Conservation (phyloP, 2,113 vertebrate species). For the Corvus hawaiiensis region DNA sequence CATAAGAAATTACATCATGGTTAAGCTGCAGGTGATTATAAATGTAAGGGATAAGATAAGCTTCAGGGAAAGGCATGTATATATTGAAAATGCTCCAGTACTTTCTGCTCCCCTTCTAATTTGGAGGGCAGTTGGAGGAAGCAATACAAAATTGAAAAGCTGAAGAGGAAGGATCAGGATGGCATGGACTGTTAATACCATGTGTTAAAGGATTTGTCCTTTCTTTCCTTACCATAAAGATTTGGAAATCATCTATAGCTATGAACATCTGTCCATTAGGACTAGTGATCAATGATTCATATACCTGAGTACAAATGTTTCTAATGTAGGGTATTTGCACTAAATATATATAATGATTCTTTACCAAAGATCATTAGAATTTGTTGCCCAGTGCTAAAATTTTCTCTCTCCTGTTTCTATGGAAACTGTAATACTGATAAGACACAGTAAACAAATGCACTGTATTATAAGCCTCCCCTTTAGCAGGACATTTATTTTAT, state of each 20-base stretch:
- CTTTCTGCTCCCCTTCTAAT: neutral
- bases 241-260: neutral
- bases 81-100: neutral
- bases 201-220: neutral
- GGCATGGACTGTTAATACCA: neutral
- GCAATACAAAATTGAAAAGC: neutral
- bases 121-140: neutral
- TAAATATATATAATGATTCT: neutral
- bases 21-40: conserved; percentile 57
- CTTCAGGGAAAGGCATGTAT: neutral
- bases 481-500: conserved; percentile 1
- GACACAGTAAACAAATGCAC: conserved; percentile 44
- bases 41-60: conserved; percentile 33
- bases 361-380: conserved; percentile 31
- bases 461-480: neutral
- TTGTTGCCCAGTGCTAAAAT: conserved; percentile 31
- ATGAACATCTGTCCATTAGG: neutral
- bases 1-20: conserved; percentile 61
- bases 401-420: conserved; percentile 51
- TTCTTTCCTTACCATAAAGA: neutral
- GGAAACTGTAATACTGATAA: conserved; percentile 53
- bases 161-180: neutral
- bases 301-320: neutral
- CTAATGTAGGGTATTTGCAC: neutral
- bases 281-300: neutral